Evolutionary conservation across 2,888 invertebrate genomes (phyloP).

Genomic region (Shargacucullia verbasci): DNA sequence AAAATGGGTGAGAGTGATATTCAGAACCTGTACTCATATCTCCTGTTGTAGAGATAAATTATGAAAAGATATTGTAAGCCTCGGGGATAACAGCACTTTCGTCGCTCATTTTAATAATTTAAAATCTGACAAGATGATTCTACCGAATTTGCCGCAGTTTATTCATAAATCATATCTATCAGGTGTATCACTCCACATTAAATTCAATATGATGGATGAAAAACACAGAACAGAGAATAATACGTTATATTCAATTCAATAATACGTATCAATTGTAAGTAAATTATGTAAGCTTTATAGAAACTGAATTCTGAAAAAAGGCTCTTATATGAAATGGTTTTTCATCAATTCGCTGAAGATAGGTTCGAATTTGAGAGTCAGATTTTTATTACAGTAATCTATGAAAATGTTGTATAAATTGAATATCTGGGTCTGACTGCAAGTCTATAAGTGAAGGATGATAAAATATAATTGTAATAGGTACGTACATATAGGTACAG

Average conservation of each 20-base stretch:
- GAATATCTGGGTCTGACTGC: background rate
- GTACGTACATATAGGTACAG: too few relatives aligned
- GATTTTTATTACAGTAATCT: background rate
- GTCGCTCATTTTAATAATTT: constrained; percentile 32
- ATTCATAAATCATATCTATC: constrained; percentile 4
- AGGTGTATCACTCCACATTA: background rate
- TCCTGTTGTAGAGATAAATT: constrained; percentile 27
- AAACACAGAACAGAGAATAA: background rate
- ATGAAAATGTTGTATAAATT: background rate
- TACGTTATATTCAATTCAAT: constrained; percentile 7
- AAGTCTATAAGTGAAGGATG: background rate
- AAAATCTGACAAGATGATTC: constrained; percentile 29
- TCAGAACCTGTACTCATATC: constrained; percentile 13
- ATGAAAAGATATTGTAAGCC: constrained; percentile 29
- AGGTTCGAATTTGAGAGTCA: constrained; percentile 6
- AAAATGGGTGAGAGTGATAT: constrained; percentile 27
- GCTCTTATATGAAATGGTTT: constrained; percentile 4
- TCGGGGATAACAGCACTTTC: constrained; percentile 23
- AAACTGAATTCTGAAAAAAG: constrained; percentile 16
- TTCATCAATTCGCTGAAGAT: constrained; percentile 10
- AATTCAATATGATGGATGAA: too few relatives aligned
- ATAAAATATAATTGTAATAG: too few relatives aligned
- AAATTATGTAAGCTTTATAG: constrained; percentile 12
- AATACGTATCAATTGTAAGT: constrained; percentile 6
- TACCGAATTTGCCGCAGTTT: constrained; percentile 9